Conservation (phyloP, 1,140 invertebrate species). For the Drosophila melanica region DNA sequence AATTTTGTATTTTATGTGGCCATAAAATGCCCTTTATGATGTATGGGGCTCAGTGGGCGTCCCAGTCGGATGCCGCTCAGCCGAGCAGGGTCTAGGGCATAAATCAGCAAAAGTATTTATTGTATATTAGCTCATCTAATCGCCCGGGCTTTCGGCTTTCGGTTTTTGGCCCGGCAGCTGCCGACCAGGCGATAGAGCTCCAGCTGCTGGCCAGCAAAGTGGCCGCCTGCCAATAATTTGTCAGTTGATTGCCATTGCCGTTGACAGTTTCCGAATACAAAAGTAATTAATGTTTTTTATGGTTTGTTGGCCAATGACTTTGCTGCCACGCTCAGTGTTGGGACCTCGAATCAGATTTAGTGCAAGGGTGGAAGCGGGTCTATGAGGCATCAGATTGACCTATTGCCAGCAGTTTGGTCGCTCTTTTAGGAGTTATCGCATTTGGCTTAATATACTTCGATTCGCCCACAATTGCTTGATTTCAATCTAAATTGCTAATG, state of each 20-base stretch:
- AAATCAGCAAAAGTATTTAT: constrained; percentile 50
- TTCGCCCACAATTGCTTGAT: too few relatives aligned
- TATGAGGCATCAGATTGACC: neutral
- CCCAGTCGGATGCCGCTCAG: neutral
- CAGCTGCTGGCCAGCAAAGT: neutral
- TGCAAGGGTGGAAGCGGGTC: neutral
- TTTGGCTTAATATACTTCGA: too few relatives aligned
- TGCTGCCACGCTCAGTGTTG: neutral
- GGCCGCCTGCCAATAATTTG: constrained; percentile 40
- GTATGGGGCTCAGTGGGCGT: constrained; percentile 22
- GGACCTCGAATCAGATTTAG: neutral
- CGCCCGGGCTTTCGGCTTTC: constrained; percentile 1
- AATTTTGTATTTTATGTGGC: constrained; percentile 37
- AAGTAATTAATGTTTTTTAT: constrained; percentile 54
- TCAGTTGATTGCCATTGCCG: constrained; percentile 43
- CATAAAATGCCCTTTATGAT: constrained; percentile 38
- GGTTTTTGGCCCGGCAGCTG: neutral
- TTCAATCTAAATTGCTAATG: too few relatives aligned
- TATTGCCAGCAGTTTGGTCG: too few relatives aligned
- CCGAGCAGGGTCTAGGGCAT: constrained; percentile 3
- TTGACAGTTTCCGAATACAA: constrained; percentile 39
- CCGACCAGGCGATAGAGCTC: neutral
- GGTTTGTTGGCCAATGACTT: constrained; percentile 23
- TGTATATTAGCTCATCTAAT: constrained; percentile 35
- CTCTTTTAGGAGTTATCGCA: too few relatives aligned